Base-by-base conservation (phyloP, 2,113 vertebrate species). In the Bubo bubo region DNA sequence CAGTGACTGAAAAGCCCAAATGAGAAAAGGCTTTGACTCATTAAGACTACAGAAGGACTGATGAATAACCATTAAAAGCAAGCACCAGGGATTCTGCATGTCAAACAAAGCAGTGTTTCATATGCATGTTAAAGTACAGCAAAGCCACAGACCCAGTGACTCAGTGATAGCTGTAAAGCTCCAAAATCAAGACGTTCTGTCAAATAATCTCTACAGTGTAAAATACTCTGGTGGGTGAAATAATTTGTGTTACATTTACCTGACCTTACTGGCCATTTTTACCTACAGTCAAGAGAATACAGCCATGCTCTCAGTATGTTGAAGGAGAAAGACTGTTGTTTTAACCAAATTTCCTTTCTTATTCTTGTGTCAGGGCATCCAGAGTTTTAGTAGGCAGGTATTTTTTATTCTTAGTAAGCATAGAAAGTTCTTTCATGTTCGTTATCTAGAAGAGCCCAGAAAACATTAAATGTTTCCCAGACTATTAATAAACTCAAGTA, bases 261-360 rank as follows among this genome's bases (percentile, higher is more conserved):
- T 67, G 63, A 28, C n/a, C 37, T 79, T 71, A n/a, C 6, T 7
- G 3, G 32, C 32, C 16, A n/a, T 71, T 93, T 87, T 92, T 10
- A 28, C n/a, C 34, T 37, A 8, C 0, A 1, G 27, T 50, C 72
- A 74, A 59, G 82, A 83, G 67, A 76, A 80, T 16, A 43, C 18
- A 58, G 28, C 28, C 1, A 0, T 22, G 34, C 0, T 1, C 27
- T 66, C 32, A 22, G 18, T 30, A 5, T 52, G 10, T 26, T 92
- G 37, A 59, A 81, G 35, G 35, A 81, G 52, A 72, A 93, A 64
- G 10, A 11, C 27, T 87, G 32, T 39, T 81, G n/a, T 86, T 88
- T 64, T 24, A 75, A 53, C 15, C 7, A 21, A 47, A 49, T 71
- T 90, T 74, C 30, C 27, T 75, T 67, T 74, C 27, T 50, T 47